Conservation (phyloP, 2,888 invertebrate genomes). For the Trissonchulus latispiculum region DNA sequence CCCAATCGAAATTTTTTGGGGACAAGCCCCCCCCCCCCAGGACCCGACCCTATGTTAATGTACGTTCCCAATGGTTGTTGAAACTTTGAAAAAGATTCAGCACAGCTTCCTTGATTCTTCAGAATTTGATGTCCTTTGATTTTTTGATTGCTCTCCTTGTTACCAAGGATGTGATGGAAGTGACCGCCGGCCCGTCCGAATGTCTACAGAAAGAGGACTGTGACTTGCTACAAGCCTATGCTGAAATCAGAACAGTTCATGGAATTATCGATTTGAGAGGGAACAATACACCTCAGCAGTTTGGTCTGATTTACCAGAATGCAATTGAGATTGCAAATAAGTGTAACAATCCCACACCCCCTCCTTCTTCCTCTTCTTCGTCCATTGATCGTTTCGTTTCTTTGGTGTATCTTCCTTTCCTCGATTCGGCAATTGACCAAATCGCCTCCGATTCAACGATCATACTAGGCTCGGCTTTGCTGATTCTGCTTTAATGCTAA, state of each 20-base stretch:
- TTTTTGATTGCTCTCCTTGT: not conserved
- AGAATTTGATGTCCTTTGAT: not conserved
- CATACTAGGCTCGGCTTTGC: too few relatives aligned
- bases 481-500: too few relatives aligned
- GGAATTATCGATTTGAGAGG: not conserved
- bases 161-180: not conserved
- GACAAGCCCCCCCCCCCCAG: not conserved
- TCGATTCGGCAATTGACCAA: too few relatives aligned
- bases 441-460: too few relatives aligned
- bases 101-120: not conserved
- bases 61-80: not conserved
- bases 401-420: too few relatives aligned
- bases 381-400: too few relatives aligned
- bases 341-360: not conserved
- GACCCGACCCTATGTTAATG: not conserved
- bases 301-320: not conserved
- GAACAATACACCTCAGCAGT: not conserved
- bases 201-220: not conserved
- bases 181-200: not conserved
- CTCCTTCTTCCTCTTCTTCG: too few relatives aligned
- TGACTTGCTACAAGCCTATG: not conserved
- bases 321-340: not conserved
- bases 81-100: not conserved
- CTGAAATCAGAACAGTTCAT: not conserved
- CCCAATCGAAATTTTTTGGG: not conserved